phyloP scores from a whole-genome alignment of 1,140 invertebrate species.

The Aphis gossypii region DNA sequence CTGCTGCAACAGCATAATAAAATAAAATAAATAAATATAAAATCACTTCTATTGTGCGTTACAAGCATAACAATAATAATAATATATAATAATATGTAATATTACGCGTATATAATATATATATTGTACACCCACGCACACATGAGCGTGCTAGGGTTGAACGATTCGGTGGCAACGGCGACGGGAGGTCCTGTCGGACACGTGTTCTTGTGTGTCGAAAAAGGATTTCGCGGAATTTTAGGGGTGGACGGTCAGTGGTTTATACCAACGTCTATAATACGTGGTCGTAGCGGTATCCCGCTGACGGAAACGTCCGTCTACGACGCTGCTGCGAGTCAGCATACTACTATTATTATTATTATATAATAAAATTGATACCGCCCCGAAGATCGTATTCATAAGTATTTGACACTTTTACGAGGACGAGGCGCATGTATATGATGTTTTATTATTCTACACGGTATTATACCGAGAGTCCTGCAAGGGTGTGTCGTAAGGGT shows the following conservation, averaged over 20 bases:
- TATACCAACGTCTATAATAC: background rate
- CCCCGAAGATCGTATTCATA: background rate
- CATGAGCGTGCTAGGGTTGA: background rate
- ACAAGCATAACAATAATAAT: background rate
- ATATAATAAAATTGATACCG: background rate
- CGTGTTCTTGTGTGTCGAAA: slow-evolving; percentile 7
- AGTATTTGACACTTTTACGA: background rate
- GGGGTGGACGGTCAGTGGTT: background rate
- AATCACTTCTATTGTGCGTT: too few relatives aligned
- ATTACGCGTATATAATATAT: background rate
- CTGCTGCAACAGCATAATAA: background rate
- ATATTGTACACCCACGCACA: background rate
- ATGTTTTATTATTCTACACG: background rate
- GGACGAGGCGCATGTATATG: background rate
- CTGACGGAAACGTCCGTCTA: background rate
- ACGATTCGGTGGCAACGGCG: background rate
- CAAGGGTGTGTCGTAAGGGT: background rate
- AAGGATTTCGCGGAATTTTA: slow-evolving; percentile 42
- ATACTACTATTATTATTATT: background rate
- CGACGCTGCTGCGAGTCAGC: background rate
- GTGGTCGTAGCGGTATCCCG: background rate
- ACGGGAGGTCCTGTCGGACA: slow-evolving; percentile 12
- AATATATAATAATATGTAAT: slow-evolving; percentile 14
- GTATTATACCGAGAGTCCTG: background rate
- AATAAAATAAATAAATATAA: background rate